Conservation (phyloP, 2,888 invertebrate genomes). For the Amphipyra berbera region DNA sequence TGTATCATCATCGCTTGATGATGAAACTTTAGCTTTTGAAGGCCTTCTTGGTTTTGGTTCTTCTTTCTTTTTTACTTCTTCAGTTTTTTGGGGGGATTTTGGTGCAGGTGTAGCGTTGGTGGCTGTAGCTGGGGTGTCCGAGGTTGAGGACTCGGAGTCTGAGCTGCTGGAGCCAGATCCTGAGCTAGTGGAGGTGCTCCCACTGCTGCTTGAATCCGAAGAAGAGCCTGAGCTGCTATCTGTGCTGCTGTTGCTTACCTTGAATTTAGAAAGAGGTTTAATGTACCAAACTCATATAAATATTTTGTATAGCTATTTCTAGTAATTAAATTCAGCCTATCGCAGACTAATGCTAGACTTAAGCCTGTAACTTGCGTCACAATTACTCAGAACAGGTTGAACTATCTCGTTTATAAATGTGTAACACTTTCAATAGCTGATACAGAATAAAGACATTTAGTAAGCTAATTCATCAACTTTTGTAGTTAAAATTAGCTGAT, state of each 20-base stretch:
- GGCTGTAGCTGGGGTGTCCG: conserved; percentile 72
- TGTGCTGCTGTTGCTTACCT: conserved; percentile 87
- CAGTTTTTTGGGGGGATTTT: conserved; percentile 80
- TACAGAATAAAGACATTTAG: too few species aligned
- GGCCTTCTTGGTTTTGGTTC: conserved; percentile 75
- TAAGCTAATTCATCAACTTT: too few species aligned
- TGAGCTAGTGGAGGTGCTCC: conserved; percentile 92
- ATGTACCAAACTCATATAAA: not conserved
- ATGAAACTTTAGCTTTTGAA: conserved; percentile 84
- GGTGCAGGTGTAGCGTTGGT: conserved; percentile 66
- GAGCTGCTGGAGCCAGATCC: conserved; percentile 92
- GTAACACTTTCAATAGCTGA: too few species aligned
- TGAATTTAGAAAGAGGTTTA: conserved; percentile 50
- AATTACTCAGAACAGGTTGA: not conserved
- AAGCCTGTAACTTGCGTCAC: not conserved
- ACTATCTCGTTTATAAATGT: not conserved
- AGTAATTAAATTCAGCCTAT: not conserved
- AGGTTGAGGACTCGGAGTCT: conserved; percentile 92
- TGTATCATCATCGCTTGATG: conserved; percentile 91
- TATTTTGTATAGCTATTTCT: not conserved
- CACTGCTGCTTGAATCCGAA: conserved; percentile 92
- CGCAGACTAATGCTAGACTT: not conserved
- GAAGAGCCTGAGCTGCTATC: conserved; percentile 92
- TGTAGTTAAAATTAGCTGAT: too few species aligned
- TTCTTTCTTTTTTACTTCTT: conserved; percentile 80